Evolutionary conservation across 1,140 invertebrate species (phyloP).

Genomic region (Leptoteleia sp.): DNA sequence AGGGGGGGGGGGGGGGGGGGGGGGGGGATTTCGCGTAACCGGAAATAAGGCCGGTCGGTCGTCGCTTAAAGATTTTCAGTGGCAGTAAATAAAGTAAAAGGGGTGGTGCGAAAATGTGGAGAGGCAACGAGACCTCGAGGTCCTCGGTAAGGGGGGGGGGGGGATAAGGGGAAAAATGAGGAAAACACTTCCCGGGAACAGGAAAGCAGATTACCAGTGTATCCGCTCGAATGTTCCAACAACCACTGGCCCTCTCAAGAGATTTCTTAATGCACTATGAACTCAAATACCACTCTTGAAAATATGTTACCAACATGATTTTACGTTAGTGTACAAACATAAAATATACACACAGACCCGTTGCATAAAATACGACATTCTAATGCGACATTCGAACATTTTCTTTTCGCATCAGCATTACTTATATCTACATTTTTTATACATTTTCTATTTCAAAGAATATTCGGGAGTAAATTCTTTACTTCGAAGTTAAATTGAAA

Average conservation of each 20-base stretch:
- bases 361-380: constrained; percentile 56
- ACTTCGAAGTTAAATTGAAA: constrained; percentile 43
- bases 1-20: too few relatives aligned
- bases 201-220: constrained; percentile 67
- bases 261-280: constrained; percentile 65
- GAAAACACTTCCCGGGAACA: constrained; percentile 56
- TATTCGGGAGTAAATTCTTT: constrained; percentile 53
- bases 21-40: too few relatives aligned
- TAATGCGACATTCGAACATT: constrained; percentile 62
- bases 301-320: constrained; percentile 64
- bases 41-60: too few relatives aligned
- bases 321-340: constrained; percentile 61
- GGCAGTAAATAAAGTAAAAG: constrained; percentile 32
- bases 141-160: too few relatives aligned
- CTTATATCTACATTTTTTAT: constrained; percentile 53
- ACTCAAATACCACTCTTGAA: constrained; percentile 65
- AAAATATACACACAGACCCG: constrained; percentile 51
- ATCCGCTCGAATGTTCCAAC: constrained; percentile 62
- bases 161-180: too few relatives aligned
- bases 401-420: constrained; percentile 61
- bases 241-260: constrained; percentile 64
- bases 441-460: constrained; percentile 57
- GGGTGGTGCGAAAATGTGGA: constrained; percentile 37
- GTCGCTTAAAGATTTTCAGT: not conserved
- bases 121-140: too few relatives aligned